Evolutionary conservation across 2,888 invertebrate species (phyloP), one percentile per base, ranked within the genome.

Genomic region (Pyrochroa serraticornis): DNA sequence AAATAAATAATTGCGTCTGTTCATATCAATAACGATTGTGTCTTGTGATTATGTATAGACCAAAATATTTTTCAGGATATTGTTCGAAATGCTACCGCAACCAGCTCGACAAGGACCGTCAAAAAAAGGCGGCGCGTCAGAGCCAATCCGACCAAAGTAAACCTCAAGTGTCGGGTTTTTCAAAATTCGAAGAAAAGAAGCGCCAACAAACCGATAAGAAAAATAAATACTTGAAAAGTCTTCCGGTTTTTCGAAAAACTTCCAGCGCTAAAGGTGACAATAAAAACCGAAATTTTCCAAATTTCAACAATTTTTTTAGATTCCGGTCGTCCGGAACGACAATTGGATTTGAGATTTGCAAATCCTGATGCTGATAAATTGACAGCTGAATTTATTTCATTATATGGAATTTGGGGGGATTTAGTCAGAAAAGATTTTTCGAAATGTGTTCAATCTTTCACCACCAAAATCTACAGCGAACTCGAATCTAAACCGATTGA

Each of bases 1-100:
- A 35, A 35, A 3, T 8, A 9, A 13, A 13, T 31, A 7, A n/a
- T 38, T 37, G 13, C n/a, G n/a, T n/a, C n/a, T n/a, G n/a, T n/a
- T n/a, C n/a, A n/a, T n/a, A 37, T n/a, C 10, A 37, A 37, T 37
- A 8, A 37, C n/a, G 1, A n/a, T 1, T 12, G 10, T 37, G 6
- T 1, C 6, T 9, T 10, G 13, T 37, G 7, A 37, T 37, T 37
- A 7, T 12, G 13, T 7, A n/a, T 2, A 3, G 6, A 2, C 7
- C 37, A 9, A n/a, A 48, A 7, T 7, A 12, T 1, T 1, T 62
- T 63, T 30, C 31, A 79, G 80, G 97, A 1, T 95, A 95, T 78
- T 99, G 99, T 79, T 98, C 98, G 41, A 92, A 95, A 81, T 99
- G 99, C 79, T 94, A 94, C 80, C 86, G 95, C 47, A 92, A 94